Conservation (phyloP, 2,113 vertebrate genomes). For the Andinoacara biseriatus region DNA sequence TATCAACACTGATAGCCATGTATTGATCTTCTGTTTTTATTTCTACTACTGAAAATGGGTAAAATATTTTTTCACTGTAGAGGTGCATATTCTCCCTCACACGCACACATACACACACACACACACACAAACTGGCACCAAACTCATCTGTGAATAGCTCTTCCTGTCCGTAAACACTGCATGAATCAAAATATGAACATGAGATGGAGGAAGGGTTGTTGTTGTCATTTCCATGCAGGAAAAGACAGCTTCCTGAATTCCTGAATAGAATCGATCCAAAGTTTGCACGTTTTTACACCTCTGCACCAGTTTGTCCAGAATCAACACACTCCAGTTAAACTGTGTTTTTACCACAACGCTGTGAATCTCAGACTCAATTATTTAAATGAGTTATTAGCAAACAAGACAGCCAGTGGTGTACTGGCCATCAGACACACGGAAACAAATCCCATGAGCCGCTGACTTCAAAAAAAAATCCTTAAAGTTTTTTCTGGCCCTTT, state of each 20-base stretch:
- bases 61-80: background rate
- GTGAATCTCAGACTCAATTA: background rate
- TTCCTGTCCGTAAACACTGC: background rate
- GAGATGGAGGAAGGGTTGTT: background rate
- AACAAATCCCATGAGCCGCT: background rate
- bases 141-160: slow-evolving; percentile 3
- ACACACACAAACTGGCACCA: background rate
- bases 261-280: background rate
- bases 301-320: background rate
- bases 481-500: background rate
- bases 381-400: background rate
- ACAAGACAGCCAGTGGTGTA: background rate
- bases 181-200: background rate
- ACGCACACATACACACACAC: too few species aligned
- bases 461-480: background rate
- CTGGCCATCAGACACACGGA: background rate
- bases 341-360: background rate
- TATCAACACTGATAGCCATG: background rate
- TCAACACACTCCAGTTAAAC: background rate
- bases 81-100: background rate
- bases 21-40: slow-evolving; percentile 4
- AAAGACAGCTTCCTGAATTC: background rate
- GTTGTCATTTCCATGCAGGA: background rate
- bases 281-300: background rate
- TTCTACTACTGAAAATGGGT: background rate